Evolutionary conservation across 2,797 vertebrate species (phyloP).

Genomic region (Remorina albescens): DNA sequence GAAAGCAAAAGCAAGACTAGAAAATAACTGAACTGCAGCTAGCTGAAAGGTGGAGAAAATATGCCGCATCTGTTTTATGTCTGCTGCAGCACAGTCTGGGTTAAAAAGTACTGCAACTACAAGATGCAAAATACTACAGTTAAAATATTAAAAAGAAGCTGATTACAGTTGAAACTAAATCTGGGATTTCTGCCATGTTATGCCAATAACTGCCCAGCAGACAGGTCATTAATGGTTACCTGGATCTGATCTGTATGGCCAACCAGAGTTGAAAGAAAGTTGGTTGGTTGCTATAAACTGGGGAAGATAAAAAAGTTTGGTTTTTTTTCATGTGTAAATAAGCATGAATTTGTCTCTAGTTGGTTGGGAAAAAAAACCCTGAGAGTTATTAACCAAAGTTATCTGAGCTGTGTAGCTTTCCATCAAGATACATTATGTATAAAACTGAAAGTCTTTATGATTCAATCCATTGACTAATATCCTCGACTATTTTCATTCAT

Average conservation of each 20-base stretch:
- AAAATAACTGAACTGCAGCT: neutral
- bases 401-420: neutral
- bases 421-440: neutral
- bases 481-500: neutral
- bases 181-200: too few species aligned
- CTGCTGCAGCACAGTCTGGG: neutral
- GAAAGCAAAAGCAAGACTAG: neutral
- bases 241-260: too few species aligned
- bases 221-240: too few species aligned
- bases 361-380: too few species aligned
- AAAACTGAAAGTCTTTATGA: neutral
- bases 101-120: neutral
- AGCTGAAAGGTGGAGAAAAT: too few species aligned
- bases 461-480: neutral
- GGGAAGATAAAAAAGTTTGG: too few species aligned
- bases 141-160: neutral
- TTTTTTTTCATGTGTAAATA: too few species aligned
- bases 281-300: too few species aligned
- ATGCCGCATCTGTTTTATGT: neutral
- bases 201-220: too few species aligned
- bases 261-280: too few species aligned
- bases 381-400: neutral
- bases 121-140: fast-evolving
- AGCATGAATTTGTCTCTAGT: too few species aligned
- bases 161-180: too few species aligned